Conservation (phyloP, 2,113 vertebrate species). For the Pollachius pollachius region DNA sequence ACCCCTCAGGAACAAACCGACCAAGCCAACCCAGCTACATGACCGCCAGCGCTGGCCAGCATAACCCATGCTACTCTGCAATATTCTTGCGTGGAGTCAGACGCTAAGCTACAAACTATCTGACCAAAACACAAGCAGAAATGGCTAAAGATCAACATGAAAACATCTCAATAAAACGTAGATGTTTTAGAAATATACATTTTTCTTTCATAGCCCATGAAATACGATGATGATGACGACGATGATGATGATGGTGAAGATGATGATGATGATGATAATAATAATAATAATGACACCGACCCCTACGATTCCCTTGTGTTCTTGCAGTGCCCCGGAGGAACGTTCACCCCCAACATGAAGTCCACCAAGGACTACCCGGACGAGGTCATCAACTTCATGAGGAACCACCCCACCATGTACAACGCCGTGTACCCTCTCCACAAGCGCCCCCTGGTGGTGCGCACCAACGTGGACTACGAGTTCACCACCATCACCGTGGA, state of each 20-base stretch:
- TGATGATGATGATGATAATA: not conserved
- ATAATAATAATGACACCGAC: not conserved
- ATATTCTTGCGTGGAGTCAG: not conserved
- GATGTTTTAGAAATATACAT: too few relatives aligned
- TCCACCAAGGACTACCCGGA: conserved; percentile 99
- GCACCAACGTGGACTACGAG: conserved; percentile 91
- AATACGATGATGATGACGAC: too few relatives aligned
- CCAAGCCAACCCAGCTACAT: conserved; percentile 9
- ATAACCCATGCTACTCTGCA: not conserved
- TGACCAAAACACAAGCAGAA: not conserved
- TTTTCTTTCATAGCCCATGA: too few relatives aligned
- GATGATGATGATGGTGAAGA: too few relatives aligned
- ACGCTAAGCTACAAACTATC: not conserved
- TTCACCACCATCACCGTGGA: conserved; percentile 96
- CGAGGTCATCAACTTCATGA: conserved; percentile 99
- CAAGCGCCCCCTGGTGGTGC: conserved; percentile 91
- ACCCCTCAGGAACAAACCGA: not conserved
- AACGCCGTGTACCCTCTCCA: conserved; percentile 91
- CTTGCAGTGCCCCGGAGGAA: conserved; percentile 90
- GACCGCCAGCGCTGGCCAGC: conserved; percentile 12
- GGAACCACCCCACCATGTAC: conserved; percentile 94
- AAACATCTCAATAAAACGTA: too few relatives aligned
- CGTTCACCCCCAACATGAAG: conserved; percentile 97
- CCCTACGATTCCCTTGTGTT: conserved; percentile 1
- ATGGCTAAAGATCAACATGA: not conserved